Evolutionary conservation across 2,888 invertebrate species (phyloP), one percentile per base, ranked within the genome.

Genomic region (Noctua comes): DNA sequence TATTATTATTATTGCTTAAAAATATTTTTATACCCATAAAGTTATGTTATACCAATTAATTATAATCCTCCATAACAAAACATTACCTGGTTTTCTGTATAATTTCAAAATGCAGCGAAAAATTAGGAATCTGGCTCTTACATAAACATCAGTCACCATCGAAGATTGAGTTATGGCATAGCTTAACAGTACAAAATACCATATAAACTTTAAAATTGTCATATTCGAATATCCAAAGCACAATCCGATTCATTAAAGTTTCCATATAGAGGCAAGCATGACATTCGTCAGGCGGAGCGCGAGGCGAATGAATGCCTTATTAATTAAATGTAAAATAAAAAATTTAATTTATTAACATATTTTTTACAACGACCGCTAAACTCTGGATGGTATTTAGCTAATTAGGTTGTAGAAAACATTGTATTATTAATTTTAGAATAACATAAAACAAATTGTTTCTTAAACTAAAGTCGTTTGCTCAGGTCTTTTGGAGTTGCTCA

Each of bases 161-260:
- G 7, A 62, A 40, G 46, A 54, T 68, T 68, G 3, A 82, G 51
- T 68, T 57, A 54, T 36, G 31, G 36, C 65, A 69, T 74, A 10
- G 48, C 13, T 79, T 69, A 16, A 21, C 76, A 54, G 16, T 27
- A 68, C 40, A 71, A 86, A 66, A 80, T 76, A 69, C 66, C 64
- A 62, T 46, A 40, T 27, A 62, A 64, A 21, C 59, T 27, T 46
- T 13, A 46, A 77, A 73, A 73, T 68, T 76, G 5, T 68, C 65
- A 85, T 80, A 78, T 80, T 66, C 40, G 57, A 69, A 77, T 75
- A 72, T 69, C n/a, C 82, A 27, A 62, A 59, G 51, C 62, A 72
- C 62, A 66, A 68, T 69, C 54, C 71, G 40, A 82, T 86, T 82
- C 24, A 86, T 86, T 86, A 82, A 86, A 82, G n/a, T 78, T 76